A percentile compares a stretch with the other conserved stretches of the same genome.
Conservation (phyloP, 2,888 invertebrate species). For the Agrotis exclamationis region DNA sequence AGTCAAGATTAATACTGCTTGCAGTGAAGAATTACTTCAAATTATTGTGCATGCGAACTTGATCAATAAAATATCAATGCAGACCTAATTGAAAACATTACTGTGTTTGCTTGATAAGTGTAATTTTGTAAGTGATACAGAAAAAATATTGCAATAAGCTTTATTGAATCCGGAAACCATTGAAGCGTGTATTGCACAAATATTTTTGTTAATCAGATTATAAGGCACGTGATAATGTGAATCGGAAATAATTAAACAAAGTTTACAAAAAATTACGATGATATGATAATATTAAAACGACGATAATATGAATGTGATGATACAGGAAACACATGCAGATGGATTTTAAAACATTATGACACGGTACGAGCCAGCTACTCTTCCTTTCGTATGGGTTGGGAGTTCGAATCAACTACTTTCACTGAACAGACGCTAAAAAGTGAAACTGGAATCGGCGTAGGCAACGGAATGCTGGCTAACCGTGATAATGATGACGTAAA, state of each 20-base stretch:
- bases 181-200: not conserved
- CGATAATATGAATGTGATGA: slow-evolving; percentile 19
- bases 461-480: slow-evolving; percentile 77
- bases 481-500: slow-evolving; percentile 77
- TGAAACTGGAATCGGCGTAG: slow-evolving; percentile 86
- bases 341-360: slow-evolving; percentile 68
- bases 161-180: slow-evolving; percentile 9
- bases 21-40: slow-evolving; percentile 14
- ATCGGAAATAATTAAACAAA: slow-evolving; percentile 20
- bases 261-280: not conserved
- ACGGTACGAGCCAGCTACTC: slow-evolving; percentile 66
- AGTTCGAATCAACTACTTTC: slow-evolving; percentile 85
- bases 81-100: not conserved
- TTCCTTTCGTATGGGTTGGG: slow-evolving; percentile 80
- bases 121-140: not conserved
- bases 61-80: not conserved
- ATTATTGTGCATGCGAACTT: not conserved
- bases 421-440: slow-evolving; percentile 88
- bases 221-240: slow-evolving; percentile 7
- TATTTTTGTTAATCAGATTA: not conserved
- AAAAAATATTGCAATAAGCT: slow-evolving; percentile 3
- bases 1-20: slow-evolving; percentile 8
- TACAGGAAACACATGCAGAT: slow-evolving; percentile 58
- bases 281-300: no score
- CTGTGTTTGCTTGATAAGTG: not conserved